These are phyloP conservation scores for Brachionus angularis DNA, from an alignment of 1,140 invertebrate genomes.

Conservation along the genomic window DNA sequence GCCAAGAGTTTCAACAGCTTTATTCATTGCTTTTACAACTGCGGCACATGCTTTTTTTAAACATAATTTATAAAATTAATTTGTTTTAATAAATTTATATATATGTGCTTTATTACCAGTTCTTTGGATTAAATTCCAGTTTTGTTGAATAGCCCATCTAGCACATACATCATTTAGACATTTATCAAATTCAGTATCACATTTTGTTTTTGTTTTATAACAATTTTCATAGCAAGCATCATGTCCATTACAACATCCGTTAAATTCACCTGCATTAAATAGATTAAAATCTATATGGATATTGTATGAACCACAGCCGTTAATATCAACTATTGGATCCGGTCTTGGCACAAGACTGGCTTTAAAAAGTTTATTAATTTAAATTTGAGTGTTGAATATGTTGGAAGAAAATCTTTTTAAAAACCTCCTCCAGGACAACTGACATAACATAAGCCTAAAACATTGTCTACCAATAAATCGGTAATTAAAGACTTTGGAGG, in stretches of 20 bases:
- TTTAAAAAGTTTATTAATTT: not conserved
- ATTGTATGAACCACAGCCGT: slow-evolving; percentile 38
- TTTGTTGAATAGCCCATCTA: slow-evolving; percentile 10
- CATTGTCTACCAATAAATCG: slow-evolving; percentile 8
- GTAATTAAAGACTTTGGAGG: not conserved
- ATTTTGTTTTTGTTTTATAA: slow-evolving; percentile 16
- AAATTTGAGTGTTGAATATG: not conserved
- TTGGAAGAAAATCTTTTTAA: not conserved
- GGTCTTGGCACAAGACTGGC: not conserved
- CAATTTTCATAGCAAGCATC: slow-evolving; percentile 39
- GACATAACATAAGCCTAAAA: not conserved
- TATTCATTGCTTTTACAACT: not conserved
- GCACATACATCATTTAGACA: slow-evolving; percentile 2
- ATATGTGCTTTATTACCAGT: not conserved
- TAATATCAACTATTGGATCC: not conserved
- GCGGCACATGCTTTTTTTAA: not conserved
- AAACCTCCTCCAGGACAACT: slow-evolving; percentile 30
- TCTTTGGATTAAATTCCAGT: not conserved
- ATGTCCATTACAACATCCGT: slow-evolving; percentile 21
- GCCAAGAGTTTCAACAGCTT: not conserved
- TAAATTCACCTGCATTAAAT: slow-evolving; percentile 21
- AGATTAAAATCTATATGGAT: slow-evolving; percentile 31
- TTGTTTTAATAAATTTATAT: not conserved
- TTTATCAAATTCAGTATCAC: slow-evolving; percentile 34
- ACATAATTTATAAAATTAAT: not conserved